Evolutionary conservation across 1,140 invertebrate species (phyloP).

Genomic region (Drosophila bipectinata): DNA sequence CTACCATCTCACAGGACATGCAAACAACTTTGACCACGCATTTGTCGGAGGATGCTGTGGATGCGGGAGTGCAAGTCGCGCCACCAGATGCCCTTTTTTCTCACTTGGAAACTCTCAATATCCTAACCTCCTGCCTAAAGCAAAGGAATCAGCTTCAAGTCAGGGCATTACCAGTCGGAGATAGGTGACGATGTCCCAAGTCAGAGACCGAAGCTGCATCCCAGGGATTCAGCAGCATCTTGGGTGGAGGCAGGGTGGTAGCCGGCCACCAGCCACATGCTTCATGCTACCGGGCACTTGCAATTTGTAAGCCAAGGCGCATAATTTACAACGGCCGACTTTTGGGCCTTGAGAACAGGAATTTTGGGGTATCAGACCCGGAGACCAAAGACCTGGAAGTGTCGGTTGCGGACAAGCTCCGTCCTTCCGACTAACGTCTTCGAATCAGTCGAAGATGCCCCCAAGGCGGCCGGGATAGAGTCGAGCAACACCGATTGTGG

Average conservation of each 20-base stretch:
- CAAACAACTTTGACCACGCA: conserved; percentile 79
- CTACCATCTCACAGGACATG: conserved; percentile 26
- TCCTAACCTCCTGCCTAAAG: no score
- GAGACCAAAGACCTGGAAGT: conserved; percentile 16
- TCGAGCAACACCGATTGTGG: conserved; percentile 27
- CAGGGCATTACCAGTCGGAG: background rate
- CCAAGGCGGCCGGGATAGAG: background rate
- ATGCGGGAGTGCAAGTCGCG: background rate
- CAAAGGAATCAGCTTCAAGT: background rate
- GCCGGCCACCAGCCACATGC: conserved; percentile 52
- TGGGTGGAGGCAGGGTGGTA: background rate
- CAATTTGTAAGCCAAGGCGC: conserved; percentile 81
- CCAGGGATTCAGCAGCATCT: background rate
- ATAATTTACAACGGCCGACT: conserved; percentile 72
- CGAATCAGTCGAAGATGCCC: conserved; percentile 13
- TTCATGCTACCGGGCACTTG: conserved; percentile 64
- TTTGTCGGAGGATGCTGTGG: conserved; percentile 54
- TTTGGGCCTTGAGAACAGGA: background rate
- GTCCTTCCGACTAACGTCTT: background rate
- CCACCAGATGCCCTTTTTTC: background rate
- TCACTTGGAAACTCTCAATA: no score
- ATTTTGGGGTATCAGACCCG: background rate
- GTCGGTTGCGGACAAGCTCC: conserved; percentile 21
- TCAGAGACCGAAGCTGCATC: conserved; percentile 27
- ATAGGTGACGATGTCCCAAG: conserved; percentile 33